Evolutionary conservation across 2,888 invertebrate species (phyloP).

Genomic region (Ditula angustiorana): DNA sequence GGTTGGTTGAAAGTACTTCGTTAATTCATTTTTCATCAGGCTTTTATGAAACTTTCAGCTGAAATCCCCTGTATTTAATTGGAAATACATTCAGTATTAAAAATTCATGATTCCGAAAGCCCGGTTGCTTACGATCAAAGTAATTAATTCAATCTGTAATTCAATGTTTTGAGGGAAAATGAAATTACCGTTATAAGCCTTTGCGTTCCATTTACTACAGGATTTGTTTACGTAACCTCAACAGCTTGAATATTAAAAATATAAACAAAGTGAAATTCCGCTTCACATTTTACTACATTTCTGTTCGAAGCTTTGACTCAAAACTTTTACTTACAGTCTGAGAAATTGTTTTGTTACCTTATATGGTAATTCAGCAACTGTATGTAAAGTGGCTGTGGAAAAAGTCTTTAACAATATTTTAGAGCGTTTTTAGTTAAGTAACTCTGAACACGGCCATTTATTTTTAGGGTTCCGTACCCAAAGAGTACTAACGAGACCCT

Average conservation of each 20-base stretch:
- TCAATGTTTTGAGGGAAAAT: slow-evolving; percentile 35
- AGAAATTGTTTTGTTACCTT: too few species aligned
- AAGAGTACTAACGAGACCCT: too few species aligned
- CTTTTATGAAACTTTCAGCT: slow-evolving; percentile 47
- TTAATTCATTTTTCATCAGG: slow-evolving; percentile 52
- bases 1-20: slow-evolving; percentile 49
- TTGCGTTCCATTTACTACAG: slow-evolving; percentile 28
- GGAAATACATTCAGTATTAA: slow-evolving; percentile 39
- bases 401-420: too few species aligned
- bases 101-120: slow-evolving; percentile 35
- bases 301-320: neutral
- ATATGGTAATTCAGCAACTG: too few species aligned
- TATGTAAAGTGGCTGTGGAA: too few species aligned
- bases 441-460: too few species aligned
- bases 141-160: slow-evolving; percentile 39
- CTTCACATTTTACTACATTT: slow-evolving; percentile 5
- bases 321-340: neutral
- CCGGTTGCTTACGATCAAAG: slow-evolving; percentile 39
- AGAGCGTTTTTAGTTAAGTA: too few species aligned
- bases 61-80: slow-evolving; percentile 42
- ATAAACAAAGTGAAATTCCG: slow-evolving; percentile 4
- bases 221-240: slow-evolving; percentile 26
- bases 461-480: too few species aligned
- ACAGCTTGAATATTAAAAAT: slow-evolving; percentile 22
- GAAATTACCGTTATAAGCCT: slow-evolving; percentile 29